Conservation (phyloP, 2,797 vertebrate genomes). For the Choloepus didactylus region DNA sequence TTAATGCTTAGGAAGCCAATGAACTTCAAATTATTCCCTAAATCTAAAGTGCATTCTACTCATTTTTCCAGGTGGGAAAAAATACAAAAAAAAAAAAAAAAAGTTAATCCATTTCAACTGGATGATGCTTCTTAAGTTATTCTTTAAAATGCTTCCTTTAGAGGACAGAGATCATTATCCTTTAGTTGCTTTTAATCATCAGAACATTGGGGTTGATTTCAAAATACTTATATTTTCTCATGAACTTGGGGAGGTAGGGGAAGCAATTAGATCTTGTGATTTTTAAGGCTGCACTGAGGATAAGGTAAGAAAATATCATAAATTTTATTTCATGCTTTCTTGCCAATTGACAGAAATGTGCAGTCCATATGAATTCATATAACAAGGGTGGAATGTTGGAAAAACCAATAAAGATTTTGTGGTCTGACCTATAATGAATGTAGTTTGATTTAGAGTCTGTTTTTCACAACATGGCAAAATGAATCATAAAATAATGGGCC, state of each 20-base stretch:
- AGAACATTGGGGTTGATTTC: slow-evolving; percentile 75
- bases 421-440: slow-evolving; percentile 91
- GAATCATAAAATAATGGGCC: slow-evolving; percentile 92
- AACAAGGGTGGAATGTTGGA: slow-evolving; percentile 91
- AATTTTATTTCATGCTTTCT: slow-evolving; percentile 90
- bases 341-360: slow-evolving; percentile 91
- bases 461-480: slow-evolving; percentile 92
- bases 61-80: background rate
- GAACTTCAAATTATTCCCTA: slow-evolving; percentile 39
- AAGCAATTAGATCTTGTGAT: slow-evolving; percentile 83
- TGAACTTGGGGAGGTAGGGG: slow-evolving; percentile 81
- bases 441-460: slow-evolving; percentile 92
- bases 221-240: slow-evolving; percentile 81
- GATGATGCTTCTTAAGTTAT: slow-evolving; percentile 35
- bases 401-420: slow-evolving; percentile 92
- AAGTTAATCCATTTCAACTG: slow-evolving; percentile 29
- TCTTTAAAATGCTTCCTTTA: slow-evolving; percentile 62
- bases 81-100: background rate
- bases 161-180: slow-evolving; percentile 56
- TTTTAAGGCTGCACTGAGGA: slow-evolving; percentile 85
- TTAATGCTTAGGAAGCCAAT: slow-evolving; percentile 40
- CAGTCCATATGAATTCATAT: slow-evolving; percentile 91
- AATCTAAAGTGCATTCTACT: slow-evolving; percentile 8
- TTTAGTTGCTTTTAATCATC: slow-evolving; percentile 73
- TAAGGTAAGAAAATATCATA: slow-evolving; percentile 90